phyloP scores from a whole-genome alignment of 2,888 invertebrate genomes.

The Actias luna region DNA sequence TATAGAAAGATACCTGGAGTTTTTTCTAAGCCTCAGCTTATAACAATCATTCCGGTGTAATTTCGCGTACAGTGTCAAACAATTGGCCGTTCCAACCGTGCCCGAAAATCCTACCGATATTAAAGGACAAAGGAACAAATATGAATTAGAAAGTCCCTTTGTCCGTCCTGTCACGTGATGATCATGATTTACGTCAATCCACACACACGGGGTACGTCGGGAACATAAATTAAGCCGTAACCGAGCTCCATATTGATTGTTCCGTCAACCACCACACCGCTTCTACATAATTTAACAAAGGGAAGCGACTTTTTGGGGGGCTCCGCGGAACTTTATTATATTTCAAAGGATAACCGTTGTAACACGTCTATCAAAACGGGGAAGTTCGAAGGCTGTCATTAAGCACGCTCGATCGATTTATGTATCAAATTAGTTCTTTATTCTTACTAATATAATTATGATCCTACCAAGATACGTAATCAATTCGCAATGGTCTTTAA shows the following conservation, averaged over 20 bases:
- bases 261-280: conserved; percentile 38
- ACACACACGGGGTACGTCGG: conserved; percentile 38
- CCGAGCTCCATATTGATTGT: conserved; percentile 40
- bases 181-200: conserved; percentile 66
- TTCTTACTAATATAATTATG: conserved; percentile 54
- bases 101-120: conserved; percentile 49
- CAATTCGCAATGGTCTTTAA: conserved; percentile 51
- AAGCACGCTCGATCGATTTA: conserved; percentile 57
- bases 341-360: conserved; percentile 51
- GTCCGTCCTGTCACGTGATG: conserved; percentile 49
- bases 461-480: conserved; percentile 54
- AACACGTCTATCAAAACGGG: conserved; percentile 40
- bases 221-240: conserved; percentile 53
- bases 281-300: conserved; percentile 50
- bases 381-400: conserved; percentile 42
- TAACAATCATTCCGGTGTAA: conserved; percentile 65
- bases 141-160: conserved; percentile 54
- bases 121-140: conserved; percentile 51
- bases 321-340: conserved; percentile 39
- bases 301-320: conserved; percentile 31
- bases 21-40: conserved; percentile 55
- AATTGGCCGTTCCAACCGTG: conserved; percentile 45
- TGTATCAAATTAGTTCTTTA: conserved; percentile 54
- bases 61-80: conserved; percentile 62
- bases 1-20: conserved; percentile 55